These are phyloP conservation scores for Endomychus coccineus DNA, from an alignment of 2,888 invertebrate genomes.

Conservation along the genomic window DNA sequence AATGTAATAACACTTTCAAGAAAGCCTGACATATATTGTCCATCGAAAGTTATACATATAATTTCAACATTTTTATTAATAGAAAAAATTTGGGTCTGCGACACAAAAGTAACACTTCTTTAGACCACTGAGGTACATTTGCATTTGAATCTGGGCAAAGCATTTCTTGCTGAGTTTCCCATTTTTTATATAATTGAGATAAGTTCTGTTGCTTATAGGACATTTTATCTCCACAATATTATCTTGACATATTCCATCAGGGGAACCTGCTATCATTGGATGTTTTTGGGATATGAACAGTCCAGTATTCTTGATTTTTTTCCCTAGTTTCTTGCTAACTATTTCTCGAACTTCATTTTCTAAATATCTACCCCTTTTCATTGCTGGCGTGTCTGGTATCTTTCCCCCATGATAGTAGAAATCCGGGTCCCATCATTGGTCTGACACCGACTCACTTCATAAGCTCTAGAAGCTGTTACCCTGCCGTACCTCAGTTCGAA, in stretches of 20 bases:
- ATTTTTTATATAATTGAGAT: constrained; percentile 18
- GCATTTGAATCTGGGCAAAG: constrained; percentile 19
- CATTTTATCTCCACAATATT: constrained; percentile 30
- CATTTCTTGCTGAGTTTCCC: constrained; percentile 15
- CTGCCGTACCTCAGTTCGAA: constrained; percentile 2
- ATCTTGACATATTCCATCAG: too few relatives aligned
- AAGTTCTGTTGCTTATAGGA: constrained; percentile 17
- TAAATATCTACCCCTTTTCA: constrained; percentile 10
- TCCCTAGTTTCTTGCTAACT: constrained; percentile 1
- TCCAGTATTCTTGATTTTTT: neutral
- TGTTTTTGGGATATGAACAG: neutral
- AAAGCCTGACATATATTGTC: constrained; percentile 11
- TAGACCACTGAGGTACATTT: constrained; percentile 19
- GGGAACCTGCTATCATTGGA: constrained; percentile 3
- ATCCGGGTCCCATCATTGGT: constrained; percentile 25
- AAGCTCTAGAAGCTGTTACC: constrained; percentile 4
- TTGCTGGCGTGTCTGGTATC: constrained; percentile 19
- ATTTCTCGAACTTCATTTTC: constrained; percentile 1
- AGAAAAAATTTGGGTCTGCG: constrained; percentile 17
- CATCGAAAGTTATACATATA: constrained; percentile 12
- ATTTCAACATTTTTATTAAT: constrained; percentile 14
- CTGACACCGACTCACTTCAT: constrained; percentile 25
- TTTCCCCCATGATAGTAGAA: constrained; percentile 22
- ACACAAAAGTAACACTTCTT: constrained; percentile 18
- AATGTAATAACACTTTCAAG: constrained; percentile 9